These are phyloP conservation scores for Ahaetulla prasina DNA, from an alignment of 2,113 vertebrate genomes.

Conservation along the genomic window DNA sequence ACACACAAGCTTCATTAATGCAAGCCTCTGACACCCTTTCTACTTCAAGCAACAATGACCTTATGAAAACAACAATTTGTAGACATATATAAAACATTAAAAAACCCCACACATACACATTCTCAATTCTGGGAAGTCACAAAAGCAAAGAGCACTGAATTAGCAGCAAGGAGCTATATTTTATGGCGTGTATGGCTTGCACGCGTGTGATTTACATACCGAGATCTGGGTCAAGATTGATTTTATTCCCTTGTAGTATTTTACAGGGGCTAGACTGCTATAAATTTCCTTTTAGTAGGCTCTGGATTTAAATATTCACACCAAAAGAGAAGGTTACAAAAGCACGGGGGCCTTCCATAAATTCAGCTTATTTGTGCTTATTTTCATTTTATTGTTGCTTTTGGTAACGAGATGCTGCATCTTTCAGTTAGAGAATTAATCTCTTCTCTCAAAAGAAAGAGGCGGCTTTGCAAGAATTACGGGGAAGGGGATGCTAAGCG, in stretches of 20 bases:
- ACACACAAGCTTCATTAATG: background rate
- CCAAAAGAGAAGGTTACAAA: constrained; percentile 50
- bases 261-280: constrained; percentile 64
- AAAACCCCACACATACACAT: constrained; percentile 5
- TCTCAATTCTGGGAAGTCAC: constrained; percentile 37
- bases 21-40: constrained; percentile 43
- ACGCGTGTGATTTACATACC: constrained; percentile 50
- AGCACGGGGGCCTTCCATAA: constrained; percentile 33
- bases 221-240: constrained; percentile 61
- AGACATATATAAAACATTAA: constrained; percentile 50
- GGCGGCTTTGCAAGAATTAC: constrained; percentile 15
- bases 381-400: background rate
- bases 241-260: constrained; percentile 63
- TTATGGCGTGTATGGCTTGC: constrained; percentile 36
- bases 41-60: constrained; percentile 48
- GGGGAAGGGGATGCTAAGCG: constrained; percentile 31
- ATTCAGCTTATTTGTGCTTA: constrained; percentile 46
- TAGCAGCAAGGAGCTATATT: constrained; percentile 59
- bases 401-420: background rate
- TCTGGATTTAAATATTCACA: constrained; percentile 67
- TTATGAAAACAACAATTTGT: constrained; percentile 58
- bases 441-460: constrained; percentile 37
- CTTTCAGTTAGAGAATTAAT: constrained; percentile 27
- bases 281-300: constrained; percentile 58
- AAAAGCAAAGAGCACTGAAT: constrained; percentile 53